Evolutionary conservation across 2,888 invertebrate species (phyloP).

Genomic region (Panopea generosa): DNA sequence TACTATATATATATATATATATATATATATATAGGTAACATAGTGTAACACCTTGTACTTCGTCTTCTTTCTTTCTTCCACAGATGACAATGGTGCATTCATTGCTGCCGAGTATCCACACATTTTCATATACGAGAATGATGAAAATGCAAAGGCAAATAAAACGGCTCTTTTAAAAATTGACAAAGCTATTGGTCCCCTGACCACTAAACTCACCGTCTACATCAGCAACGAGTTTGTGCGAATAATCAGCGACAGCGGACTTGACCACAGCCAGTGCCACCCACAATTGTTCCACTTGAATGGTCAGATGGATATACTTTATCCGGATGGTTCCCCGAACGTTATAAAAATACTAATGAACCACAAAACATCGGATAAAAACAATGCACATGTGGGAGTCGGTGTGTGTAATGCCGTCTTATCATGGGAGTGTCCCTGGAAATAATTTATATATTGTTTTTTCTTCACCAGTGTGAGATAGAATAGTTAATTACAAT

Average conservation of each 20-base stretch:
- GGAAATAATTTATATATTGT: background rate
- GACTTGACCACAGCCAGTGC: slow-evolving; percentile 6
- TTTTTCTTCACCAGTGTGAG: slow-evolving; percentile 6
- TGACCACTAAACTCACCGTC: background rate
- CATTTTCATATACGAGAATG: background rate
- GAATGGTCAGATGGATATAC: slow-evolving; percentile 1
- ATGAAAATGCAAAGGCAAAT: background rate
- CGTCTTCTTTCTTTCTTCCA: too few species aligned
- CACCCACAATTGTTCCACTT: slow-evolving; percentile 4
- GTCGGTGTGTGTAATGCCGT: slow-evolving; percentile 1
- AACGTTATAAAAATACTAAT: slow-evolving; percentile 6
- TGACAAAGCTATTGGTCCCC: background rate
- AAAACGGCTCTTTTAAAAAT: background rate
- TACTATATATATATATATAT: too few species aligned
- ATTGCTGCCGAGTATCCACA: too few species aligned
- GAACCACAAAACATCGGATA: background rate
- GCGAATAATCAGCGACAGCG: slow-evolving; percentile 4
- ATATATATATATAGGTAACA: too few species aligned
- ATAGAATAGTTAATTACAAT: too few species aligned
- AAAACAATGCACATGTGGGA: background rate
- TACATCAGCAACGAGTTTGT: slow-evolving; percentile 11
- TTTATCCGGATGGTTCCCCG: background rate
- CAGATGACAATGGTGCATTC: too few species aligned
- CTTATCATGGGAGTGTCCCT: slow-evolving; percentile 12
- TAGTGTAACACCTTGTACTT: too few species aligned